Percentiles rank a stretch among this genome's conserved stretches.
Evolutionary conservation across 1,140 invertebrate genomes (phyloP).

Genomic region (Pseudomyrmex sp.): DNA sequence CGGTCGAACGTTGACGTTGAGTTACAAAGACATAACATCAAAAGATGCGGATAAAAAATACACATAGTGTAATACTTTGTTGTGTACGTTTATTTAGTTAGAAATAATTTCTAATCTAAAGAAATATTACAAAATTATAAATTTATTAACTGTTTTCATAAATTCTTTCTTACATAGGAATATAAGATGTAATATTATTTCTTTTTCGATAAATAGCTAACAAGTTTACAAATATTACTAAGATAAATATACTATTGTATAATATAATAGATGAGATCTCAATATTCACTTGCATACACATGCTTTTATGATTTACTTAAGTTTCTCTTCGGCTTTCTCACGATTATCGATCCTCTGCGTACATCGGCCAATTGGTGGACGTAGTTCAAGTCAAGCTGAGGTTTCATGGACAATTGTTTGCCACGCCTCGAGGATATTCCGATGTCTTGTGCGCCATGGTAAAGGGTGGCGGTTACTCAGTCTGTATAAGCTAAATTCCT

Average conservation of each 20-base stretch:
- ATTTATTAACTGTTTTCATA: too few relatives aligned
- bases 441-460: conserved; percentile 3
- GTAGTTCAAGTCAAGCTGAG: conserved; percentile 39
- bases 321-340: background rate
- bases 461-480: background rate
- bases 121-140: too few relatives aligned
- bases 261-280: too few relatives aligned
- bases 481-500: background rate
- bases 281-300: background rate
- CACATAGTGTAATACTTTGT: too few relatives aligned
- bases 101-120: too few relatives aligned
- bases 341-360: conserved; percentile 21
- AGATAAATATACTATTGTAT: too few relatives aligned
- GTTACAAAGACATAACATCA: conserved; percentile 29
- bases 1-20: background rate
- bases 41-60: background rate
- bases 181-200: too few relatives aligned
- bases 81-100: too few relatives aligned
- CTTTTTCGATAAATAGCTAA: too few relatives aligned
- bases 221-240: too few relatives aligned
- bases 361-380: conserved; percentile 10
- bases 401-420: conserved; percentile 54
- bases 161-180: too few relatives aligned
- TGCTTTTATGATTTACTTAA: background rate
- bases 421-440: conserved; percentile 24